Evolutionary conservation across 2,113 vertebrate genomes (phyloP).

Genomic region (Diadophis punctatus): DNA sequence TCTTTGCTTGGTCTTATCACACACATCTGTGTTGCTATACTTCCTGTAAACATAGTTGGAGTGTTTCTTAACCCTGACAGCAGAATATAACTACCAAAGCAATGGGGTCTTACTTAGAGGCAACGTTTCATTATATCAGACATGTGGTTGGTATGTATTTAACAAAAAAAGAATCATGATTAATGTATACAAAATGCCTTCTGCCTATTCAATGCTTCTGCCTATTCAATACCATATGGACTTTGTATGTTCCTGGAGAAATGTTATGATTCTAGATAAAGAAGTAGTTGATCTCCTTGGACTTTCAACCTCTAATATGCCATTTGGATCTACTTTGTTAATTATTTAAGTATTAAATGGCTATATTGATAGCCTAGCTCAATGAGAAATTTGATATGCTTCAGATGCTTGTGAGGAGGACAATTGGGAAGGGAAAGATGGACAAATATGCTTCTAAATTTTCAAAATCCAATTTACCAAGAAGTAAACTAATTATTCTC

Average conservation of each 20-base stretch:
- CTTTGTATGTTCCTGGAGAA: not conserved
- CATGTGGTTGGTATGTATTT: not conserved
- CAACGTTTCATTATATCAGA: not conserved
- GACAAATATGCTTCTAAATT: not conserved
- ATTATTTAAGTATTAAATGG: not conserved
- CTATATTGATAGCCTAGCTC: not conserved
- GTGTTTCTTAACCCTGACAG: not conserved
- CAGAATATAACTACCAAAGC: not conserved
- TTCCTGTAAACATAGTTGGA: not conserved
- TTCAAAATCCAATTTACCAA: not conserved
- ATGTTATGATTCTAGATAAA: not conserved
- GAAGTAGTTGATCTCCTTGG: not conserved
- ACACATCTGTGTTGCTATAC: not conserved
- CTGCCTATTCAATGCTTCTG: not conserved
- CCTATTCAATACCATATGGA: not conserved
- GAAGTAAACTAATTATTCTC: not conserved
- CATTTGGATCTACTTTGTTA: not conserved
- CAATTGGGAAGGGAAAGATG: not conserved
- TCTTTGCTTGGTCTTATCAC: not conserved
- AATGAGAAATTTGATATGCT: not conserved
- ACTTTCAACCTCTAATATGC: not conserved
- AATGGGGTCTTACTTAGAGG: too few species aligned
- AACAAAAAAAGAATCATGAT: not conserved
- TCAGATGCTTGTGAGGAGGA: not conserved
- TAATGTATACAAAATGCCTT: not conserved